Evolutionary conservation across 1,140 invertebrate genomes (phyloP).

Genomic region (Mactra quadrangularis): DNA sequence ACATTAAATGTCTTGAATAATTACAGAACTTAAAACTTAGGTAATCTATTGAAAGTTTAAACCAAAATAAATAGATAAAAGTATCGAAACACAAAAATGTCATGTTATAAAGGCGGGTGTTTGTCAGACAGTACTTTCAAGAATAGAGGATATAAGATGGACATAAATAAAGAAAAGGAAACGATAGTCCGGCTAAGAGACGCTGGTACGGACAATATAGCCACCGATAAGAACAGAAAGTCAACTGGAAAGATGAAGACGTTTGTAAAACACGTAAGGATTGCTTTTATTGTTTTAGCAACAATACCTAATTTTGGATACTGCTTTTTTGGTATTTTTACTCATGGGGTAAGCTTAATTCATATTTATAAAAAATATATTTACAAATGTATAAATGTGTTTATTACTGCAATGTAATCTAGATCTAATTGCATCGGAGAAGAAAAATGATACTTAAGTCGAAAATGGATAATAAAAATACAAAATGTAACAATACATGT

Average conservation of each 20-base stretch:
- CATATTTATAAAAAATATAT: too few species aligned
- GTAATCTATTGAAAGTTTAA: neutral
- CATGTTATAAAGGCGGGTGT: constrained; percentile 8
- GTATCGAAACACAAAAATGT: neutral
- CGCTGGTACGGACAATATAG: constrained; percentile 46
- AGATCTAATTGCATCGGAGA: too few species aligned
- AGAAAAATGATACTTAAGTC: too few species aligned
- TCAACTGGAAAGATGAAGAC: constrained; percentile 14
- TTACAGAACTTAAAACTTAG: neutral
- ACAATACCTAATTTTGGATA: neutral
- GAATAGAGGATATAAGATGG: neutral
- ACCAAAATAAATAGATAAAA: too few species aligned
- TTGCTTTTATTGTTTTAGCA: neutral
- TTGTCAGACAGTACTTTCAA: neutral
- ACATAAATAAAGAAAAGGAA: neutral
- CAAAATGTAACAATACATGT: too few species aligned
- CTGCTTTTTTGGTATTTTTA: too few species aligned
- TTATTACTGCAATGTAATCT: too few species aligned
- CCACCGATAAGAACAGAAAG: constrained; percentile 28
- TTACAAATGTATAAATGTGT: too few species aligned
- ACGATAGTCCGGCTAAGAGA: constrained; percentile 37
- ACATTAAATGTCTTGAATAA: constrained; percentile 18
- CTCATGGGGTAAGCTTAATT: too few species aligned
- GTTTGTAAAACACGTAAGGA: constrained; percentile 50
- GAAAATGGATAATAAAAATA: too few species aligned